Evolutionary conservation across 64 coral and sea anemone genomes (phyloP), one percentile per base, ranked within the genome.

Genomic region (Montipora capricornis): DNA sequence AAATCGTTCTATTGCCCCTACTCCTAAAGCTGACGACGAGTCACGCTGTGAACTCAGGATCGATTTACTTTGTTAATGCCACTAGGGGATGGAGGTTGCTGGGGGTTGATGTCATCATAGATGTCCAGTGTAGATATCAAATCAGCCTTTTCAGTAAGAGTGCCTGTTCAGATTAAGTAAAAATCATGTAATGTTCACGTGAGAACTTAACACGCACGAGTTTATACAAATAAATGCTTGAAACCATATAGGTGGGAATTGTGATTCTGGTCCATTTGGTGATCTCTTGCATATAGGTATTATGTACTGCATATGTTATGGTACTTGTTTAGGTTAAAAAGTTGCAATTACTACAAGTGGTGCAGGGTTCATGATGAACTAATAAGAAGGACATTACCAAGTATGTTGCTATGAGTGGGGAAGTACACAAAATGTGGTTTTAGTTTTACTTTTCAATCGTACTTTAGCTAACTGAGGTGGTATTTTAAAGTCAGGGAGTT

Each of bases 11-110:
- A 80, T 52, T 45, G 9, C 20, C 53, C 78, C 78, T 51, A 80
- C 47, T 10, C 47, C 78, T 80, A 9, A 80, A 48, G 78, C 78
- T 80, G n/a, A 80, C 47, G 49, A 80, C 78, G 17, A 19, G 47
- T 2, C 78, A 44, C 22, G 78, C 22, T 0, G 78, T 19, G 5
- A 11, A 48, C 47, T 80, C 44, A 80, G 19, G 0, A 80, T 46
- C n/a, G 47, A n/a, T 80, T 55, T 45, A 80, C 44, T 80, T 80
- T 80, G 47, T 80, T 47, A 44, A 80, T 79, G 37, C n/a, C 77
- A 79, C 4, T 80, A 49, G 48, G 37, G 44, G 5, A 0, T 8
- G n/a, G 9, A 15, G 47, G 78, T 46, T 48, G 17, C 44, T n/a
- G n/a, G 47, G 47, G 47, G 78, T 64, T 64, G 60, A 6, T 14